A percentile compares a stretch with the other conserved stretches of the same genome.
Evolutionary conservation across 2,797 vertebrate species (phyloP).

Genomic region (Danio albolineatus): DNA sequence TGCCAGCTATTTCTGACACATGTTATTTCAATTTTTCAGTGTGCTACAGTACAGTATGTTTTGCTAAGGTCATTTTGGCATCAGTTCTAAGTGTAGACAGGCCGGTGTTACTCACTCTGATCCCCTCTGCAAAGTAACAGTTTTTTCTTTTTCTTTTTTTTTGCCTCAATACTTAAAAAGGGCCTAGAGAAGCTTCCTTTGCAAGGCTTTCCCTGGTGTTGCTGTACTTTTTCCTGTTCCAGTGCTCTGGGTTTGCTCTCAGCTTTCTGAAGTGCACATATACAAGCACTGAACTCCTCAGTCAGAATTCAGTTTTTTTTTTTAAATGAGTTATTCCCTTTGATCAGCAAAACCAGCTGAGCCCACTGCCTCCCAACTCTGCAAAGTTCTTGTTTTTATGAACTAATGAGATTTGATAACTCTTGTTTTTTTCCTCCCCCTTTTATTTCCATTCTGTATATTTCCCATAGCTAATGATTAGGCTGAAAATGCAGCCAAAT

Average conservation of each 20-base stretch:
- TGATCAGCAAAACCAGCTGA: conserved; percentile 68
- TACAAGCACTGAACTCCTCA: conserved; percentile 19
- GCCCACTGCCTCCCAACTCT: conserved; percentile 59
- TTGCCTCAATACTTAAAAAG: neutral
- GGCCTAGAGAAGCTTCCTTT: neutral
- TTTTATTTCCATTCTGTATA: conserved; percentile 50
- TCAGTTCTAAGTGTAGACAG: neutral
- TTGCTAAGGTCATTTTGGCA: neutral
- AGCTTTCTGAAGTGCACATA: conserved; percentile 32
- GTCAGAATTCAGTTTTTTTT: conserved; percentile 41
- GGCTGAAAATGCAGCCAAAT: conserved; percentile 48
- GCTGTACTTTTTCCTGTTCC: neutral
- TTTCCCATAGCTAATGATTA: conserved; percentile 49
- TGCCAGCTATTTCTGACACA: neutral
- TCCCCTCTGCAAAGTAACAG: neutral
- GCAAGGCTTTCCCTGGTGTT: conserved; percentile 1
- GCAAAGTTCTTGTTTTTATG: conserved; percentile 64
- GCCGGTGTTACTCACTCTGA: neutral
- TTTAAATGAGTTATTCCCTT: conserved; percentile 68
- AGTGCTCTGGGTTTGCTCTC: conserved; percentile 19
- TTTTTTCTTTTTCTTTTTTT: neutral
- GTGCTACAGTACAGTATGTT: neutral
- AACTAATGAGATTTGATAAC: conserved; percentile 64
- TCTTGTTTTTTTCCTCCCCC: conserved; percentile 20
- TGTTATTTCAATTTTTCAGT: neutral